Evolutionary conservation across 2,113 vertebrate species (phyloP).

Genomic region (Epinephelus cyanopodus): DNA sequence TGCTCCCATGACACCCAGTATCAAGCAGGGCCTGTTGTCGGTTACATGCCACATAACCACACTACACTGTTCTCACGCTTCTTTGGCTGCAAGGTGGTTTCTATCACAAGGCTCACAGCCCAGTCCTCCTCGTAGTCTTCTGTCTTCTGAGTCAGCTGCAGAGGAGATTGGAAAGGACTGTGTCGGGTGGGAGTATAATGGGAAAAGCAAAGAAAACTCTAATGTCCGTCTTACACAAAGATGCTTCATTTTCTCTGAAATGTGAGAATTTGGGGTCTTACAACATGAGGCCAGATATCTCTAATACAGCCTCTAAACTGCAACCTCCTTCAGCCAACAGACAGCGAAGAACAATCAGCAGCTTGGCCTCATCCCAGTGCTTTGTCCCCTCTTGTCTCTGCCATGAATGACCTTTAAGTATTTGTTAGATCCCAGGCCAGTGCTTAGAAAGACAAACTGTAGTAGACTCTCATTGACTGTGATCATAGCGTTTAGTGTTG

Average conservation of each 20-base stretch:
- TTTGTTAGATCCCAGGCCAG: slow-evolving; percentile 19
- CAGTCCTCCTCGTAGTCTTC: not conserved
- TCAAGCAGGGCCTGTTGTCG: slow-evolving; percentile 20
- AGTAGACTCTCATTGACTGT: not conserved
- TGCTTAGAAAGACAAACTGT: not conserved
- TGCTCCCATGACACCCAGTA: slow-evolving; percentile 13
- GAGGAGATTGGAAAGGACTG: not conserved
- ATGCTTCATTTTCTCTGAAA: not conserved
- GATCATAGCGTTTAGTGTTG: not conserved
- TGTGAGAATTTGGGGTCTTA: not conserved
- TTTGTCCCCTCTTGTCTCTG: slow-evolving; percentile 5
- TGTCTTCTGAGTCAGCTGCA: slow-evolving; percentile 25
- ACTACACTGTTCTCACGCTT: slow-evolving; percentile 30
- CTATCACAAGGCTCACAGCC: slow-evolving; percentile 1
- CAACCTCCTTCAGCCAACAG: slow-evolving; percentile 14
- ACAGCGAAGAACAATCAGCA: slow-evolving; percentile 14
- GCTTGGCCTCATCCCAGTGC: slow-evolving; percentile 14
- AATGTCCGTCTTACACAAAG: not conserved
- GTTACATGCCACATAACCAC: slow-evolving; percentile 34
- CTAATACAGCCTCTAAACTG: not conserved
- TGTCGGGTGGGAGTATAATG: not conserved
- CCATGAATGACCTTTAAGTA: slow-evolving; percentile 11
- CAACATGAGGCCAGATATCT: not conserved
- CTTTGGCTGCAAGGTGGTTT: slow-evolving; percentile 22
- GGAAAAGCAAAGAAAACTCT: not conserved